Conservation (phyloP, 2,888 invertebrate genomes). For the Blomia tropicalis region DNA sequence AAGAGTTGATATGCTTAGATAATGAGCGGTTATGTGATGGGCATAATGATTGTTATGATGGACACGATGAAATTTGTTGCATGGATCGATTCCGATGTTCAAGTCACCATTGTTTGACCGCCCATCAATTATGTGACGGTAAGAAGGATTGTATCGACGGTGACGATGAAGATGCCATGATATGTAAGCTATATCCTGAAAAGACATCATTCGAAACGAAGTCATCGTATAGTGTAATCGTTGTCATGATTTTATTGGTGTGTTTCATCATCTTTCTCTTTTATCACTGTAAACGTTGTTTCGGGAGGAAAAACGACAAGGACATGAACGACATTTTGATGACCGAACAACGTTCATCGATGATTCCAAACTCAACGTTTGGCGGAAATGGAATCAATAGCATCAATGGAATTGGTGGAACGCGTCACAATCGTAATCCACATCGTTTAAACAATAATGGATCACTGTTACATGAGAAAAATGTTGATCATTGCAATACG, state of each 20-base stretch:
- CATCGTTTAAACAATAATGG: background rate
- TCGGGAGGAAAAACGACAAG: conserved; percentile 18
- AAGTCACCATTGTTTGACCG: conserved; percentile 25
- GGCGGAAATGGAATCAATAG: background rate
- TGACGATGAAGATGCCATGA: conserved; percentile 26
- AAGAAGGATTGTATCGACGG: conserved; percentile 29
- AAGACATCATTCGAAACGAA: background rate
- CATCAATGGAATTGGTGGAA: no score
- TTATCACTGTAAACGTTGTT: conserved; percentile 24
- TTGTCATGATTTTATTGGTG: background rate
- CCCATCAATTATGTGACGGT: conserved; percentile 26
- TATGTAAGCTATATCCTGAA: background rate
- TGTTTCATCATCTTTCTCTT: conserved; percentile 1
- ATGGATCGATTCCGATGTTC: conserved; percentile 27
- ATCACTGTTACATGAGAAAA: background rate
- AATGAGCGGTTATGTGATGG: conserved; percentile 35
- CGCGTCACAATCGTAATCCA: background rate
- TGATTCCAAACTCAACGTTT: background rate
- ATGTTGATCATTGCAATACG: conserved; percentile 2
- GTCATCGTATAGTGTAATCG: background rate
- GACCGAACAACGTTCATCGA: background rate
- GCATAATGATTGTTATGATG: conserved; percentile 35
- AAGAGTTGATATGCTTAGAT: conserved; percentile 29
- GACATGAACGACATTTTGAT: conserved; percentile 20
- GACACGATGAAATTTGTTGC: conserved; percentile 37